Base-by-base conservation (phyloP, 1,140 invertebrate genomes). In the Drosophila persimilis region DNA sequence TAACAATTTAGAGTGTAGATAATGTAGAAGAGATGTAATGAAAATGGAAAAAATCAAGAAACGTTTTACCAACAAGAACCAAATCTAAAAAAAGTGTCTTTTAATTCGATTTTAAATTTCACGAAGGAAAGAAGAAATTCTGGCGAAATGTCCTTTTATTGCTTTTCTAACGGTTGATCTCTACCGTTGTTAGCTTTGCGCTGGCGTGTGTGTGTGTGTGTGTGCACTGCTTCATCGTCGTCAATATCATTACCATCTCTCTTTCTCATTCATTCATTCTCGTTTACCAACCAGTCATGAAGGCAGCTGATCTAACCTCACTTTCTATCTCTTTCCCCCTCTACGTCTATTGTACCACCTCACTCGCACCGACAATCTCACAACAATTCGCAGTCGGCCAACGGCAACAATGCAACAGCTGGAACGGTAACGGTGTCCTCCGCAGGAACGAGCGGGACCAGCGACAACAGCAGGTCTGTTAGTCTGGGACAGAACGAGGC, bases 391-490 rank as follows among this genome's bases (percentile, higher is more conserved):
- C 72, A 88, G 83, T 72, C 84, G 57, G 76, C 65, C 59, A 74
- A 70, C 61, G 44, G 26, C 54, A 71, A 54, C 58, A 55, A 77
- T 55, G 58, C 54, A 35, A 29, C 58, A n/a, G 62, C 44, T 35
- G 29, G 44, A 47, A 59, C 56, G n/a, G 35, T 39, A 39, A 39
- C 35, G 35, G 35, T 39, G 11, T 39, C 35, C 35, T 39, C 35
- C 11, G 13, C 35, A 13, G 44, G 62, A 26, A 50, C 69, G 11
- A 48, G 48, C 29, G 65, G 73, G 24, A 11, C 55, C 52, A 88
- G 59, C 48, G 77, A 84, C 72, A 89, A 89, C 90, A 91, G 88
- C 83, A 84, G 84, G 77, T 90, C 90, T 81, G 90, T 90, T 89
- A 83, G 79, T 39, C 67, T 88, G 48, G 73, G 59, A 44, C 84